phyloP scores from a whole-genome alignment of 2,888 invertebrate genomes.

The Tinea pellionella region DNA sequence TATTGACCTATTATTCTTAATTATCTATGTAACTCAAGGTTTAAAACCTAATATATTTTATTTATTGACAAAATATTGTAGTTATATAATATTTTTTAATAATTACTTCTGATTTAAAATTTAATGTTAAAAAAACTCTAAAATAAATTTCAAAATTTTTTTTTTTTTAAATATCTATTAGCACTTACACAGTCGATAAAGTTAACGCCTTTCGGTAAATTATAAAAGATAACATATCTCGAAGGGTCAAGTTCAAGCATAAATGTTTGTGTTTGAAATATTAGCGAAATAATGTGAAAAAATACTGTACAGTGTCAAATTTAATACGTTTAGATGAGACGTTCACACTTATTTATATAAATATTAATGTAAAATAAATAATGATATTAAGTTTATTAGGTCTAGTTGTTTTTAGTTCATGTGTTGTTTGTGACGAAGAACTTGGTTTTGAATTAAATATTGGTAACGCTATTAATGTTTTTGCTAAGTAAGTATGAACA shows the following conservation, averaged over 20 bases:
- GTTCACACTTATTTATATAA: neutral
- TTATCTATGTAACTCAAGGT: too few relatives aligned
- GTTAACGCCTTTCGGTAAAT: neutral
- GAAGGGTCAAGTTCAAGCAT: constrained; percentile 54
- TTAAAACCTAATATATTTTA: too few relatives aligned
- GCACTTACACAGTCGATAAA: too few relatives aligned
- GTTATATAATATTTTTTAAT: too few relatives aligned
- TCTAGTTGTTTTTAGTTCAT: constrained; percentile 26
- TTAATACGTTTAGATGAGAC: neutral
- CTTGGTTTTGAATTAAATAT: constrained; percentile 49
- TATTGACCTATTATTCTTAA: too few relatives aligned
- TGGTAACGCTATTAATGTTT: constrained; percentile 56
- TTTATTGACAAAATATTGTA: too few relatives aligned
- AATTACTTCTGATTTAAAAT: too few relatives aligned
- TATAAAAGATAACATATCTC: neutral
- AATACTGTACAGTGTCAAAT: neutral
- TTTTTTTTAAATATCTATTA: too few relatives aligned
- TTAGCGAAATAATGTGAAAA: constrained; percentile 13
- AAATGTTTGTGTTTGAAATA: neutral
- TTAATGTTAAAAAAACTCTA: too few relatives aligned
- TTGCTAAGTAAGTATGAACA: constrained; percentile 52
- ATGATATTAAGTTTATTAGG: constrained; percentile 14
- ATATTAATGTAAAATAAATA: neutral
- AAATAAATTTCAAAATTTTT: too few relatives aligned
- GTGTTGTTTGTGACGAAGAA: constrained; percentile 36